Conservation (phyloP, 2,113 vertebrate species). For the Cyrtonyx montezumae region DNA sequence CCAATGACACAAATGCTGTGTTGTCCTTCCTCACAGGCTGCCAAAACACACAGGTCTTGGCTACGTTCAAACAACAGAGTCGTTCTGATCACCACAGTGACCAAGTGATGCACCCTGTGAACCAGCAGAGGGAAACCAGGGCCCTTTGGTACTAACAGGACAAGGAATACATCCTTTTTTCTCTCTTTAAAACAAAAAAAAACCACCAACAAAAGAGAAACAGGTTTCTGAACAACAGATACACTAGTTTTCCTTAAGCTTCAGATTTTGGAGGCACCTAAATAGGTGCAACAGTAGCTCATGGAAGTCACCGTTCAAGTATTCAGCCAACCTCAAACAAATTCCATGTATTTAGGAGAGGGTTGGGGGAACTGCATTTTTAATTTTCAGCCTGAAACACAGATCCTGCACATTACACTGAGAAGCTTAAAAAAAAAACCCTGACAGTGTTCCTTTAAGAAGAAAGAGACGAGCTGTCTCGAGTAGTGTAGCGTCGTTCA, state of each 20-base stretch:
- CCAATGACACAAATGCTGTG: background rate
- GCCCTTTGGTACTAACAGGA: background rate
- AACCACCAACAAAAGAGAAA: background rate
- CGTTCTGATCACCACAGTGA: background rate
- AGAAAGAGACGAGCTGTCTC: background rate
- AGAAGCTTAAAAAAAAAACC: background rate
- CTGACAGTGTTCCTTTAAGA: conserved; percentile 25
- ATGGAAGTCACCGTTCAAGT: background rate
- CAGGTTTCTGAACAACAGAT: background rate
- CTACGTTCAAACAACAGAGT: background rate
- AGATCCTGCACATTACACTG: background rate
- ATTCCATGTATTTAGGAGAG: background rate
- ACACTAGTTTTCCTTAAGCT: background rate
- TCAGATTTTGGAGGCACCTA: background rate
- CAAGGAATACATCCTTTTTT: background rate
- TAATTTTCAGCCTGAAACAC: background rate
- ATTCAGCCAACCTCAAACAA: background rate
- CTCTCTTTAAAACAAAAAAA: background rate
- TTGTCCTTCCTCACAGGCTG: background rate
- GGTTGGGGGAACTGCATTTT: background rate
- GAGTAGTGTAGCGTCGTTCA: background rate
- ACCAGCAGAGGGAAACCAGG: background rate
- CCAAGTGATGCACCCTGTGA: background rate
- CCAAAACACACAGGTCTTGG: background rate
- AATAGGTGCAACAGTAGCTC: background rate